phyloP scores from a whole-genome alignment of 2,888 invertebrate genomes.

The Sinohyriopsis cumingii region DNA sequence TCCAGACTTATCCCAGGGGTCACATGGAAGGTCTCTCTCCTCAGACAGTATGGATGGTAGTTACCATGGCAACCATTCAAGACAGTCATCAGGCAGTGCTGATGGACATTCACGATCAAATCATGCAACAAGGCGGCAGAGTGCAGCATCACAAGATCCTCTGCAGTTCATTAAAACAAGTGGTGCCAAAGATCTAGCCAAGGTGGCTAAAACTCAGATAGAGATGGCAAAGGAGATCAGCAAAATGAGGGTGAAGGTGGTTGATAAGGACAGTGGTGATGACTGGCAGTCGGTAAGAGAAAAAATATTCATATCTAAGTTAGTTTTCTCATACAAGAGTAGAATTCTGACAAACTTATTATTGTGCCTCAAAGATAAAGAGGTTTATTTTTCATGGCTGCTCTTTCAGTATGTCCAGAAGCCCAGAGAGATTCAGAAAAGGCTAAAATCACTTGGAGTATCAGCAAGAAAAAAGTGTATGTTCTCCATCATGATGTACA shows the following conservation, averaged over 20 bases:
- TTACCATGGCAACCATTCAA: slow-evolving; percentile 52
- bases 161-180: slow-evolving; percentile 67
- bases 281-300: slow-evolving; percentile 66
- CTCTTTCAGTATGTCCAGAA: too few species aligned
- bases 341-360: too few species aligned
- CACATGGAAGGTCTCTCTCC: slow-evolving; percentile 51
- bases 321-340: too few species aligned
- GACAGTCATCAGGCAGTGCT: slow-evolving; percentile 60
- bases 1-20: slow-evolving; percentile 47
- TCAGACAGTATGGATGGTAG: slow-evolving; percentile 61
- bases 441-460: too few species aligned
- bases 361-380: too few species aligned
- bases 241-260: slow-evolving; percentile 41
- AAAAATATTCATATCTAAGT: too few species aligned
- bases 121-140: slow-evolving; percentile 19
- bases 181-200: slow-evolving; percentile 54
- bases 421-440: too few species aligned
- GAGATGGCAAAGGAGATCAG: slow-evolving; percentile 57
- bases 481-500: too few species aligned
- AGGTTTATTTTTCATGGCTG: too few species aligned
- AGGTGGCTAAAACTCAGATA: slow-evolving; percentile 63
- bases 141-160: slow-evolving; percentile 50
- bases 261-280: slow-evolving; percentile 23
- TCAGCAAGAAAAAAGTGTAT: too few species aligned
- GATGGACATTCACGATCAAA: slow-evolving; percentile 45